Evolutionary conservation across 92 coral and sea anemone species (phyloP), one percentile per base, ranked within the genome.

Genomic region (Plumapathes pennacea): DNA sequence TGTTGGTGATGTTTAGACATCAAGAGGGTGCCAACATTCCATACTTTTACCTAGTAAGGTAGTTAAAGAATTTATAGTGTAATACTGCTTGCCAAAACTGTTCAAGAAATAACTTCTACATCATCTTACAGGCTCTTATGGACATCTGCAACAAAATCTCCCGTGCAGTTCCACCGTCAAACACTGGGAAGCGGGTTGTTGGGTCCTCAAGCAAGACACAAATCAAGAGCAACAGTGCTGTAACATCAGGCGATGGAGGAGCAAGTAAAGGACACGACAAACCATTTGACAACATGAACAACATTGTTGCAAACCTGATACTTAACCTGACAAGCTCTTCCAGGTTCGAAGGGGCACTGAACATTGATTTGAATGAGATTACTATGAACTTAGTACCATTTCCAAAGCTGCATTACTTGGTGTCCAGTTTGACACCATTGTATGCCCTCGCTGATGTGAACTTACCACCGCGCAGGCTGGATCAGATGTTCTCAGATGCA

Each of bases 381-480:
- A 94, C 99, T 1, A 94, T 94, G 99, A 94, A 94, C 65, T 45
- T 94, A 13, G 99, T 94, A 0, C 99, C 99, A 32, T 94, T 94
- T 62, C 99, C 99, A 46, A 88, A 81, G 69, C 85, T 94, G 2
- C 99, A 94, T 32, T 94, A 94, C 46, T 78, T 94, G 11, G 96
- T 94, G 20, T 94, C 99, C 33, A 94, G 99, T 47, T 80, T 80
- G 53, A 88, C 99, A 23, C 99, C 99, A 5, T 64, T 94, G 40
- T 94, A 88, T 41, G 67, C 96, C 11, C 83, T 94, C 5, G 77
- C 96, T 0, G 96, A 94, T 60, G 85, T 94, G 1, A 73, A 67
- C 54, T 77, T 94, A 2, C 99, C 99, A 17, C 87, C 89, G 4
- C 68, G 96, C 25, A 72, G 92, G 31, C 90, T 94, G 24, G 96